Percentiles rank a stretch among this genome's conserved stretches.
These are phyloP conservation scores for Andrena trimmerana DNA, from an alignment of 2,888 invertebrate genomes.

Conservation along the genomic window DNA sequence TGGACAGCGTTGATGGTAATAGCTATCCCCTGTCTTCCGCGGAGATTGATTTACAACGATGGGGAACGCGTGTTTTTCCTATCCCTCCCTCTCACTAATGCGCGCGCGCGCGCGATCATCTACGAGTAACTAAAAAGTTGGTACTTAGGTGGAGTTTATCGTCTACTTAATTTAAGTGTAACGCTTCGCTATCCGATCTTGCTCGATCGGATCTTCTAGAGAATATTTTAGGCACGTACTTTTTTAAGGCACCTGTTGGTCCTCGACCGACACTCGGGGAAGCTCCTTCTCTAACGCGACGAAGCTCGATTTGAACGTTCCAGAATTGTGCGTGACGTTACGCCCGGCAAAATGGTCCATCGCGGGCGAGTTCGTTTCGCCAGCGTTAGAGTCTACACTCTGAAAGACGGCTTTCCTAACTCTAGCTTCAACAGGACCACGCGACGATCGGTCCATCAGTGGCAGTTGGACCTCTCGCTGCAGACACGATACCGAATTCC, in stretches of 20 bases:
- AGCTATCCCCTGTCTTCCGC: not conserved
- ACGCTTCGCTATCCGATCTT: slow-evolving; percentile 1
- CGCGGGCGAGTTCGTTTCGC: not conserved
- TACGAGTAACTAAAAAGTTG: slow-evolving; percentile 20
- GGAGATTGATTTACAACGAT: slow-evolving; percentile 22
- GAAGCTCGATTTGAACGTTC: not conserved
- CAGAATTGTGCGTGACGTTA: not conserved
- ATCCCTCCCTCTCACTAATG: not conserved
- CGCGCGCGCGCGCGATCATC: not conserved
- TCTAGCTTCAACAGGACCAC: not conserved
- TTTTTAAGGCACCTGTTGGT: slow-evolving; percentile 39
- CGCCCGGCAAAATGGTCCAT: not conserved
- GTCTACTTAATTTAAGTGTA: slow-evolving; percentile 12
- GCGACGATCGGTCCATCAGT: not conserved
- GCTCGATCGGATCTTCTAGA: not conserved
- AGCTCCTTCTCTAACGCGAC: not conserved
- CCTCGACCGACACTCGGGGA: not conserved
- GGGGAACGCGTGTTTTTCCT: not conserved
- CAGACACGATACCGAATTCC: not conserved
- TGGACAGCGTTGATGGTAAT: not conserved
- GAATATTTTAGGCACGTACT: slow-evolving; percentile 36
- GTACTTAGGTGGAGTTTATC: slow-evolving; percentile 34
- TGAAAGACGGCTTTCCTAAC: slow-evolving; percentile 11
- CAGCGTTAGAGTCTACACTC: too few species aligned
- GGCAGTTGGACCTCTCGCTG: not conserved